Evolutionary conservation across 2,888 invertebrate genomes (phyloP), one percentile per base, ranked within the genome.

Genomic region (Stenoptilia bipunctidactyla): DNA sequence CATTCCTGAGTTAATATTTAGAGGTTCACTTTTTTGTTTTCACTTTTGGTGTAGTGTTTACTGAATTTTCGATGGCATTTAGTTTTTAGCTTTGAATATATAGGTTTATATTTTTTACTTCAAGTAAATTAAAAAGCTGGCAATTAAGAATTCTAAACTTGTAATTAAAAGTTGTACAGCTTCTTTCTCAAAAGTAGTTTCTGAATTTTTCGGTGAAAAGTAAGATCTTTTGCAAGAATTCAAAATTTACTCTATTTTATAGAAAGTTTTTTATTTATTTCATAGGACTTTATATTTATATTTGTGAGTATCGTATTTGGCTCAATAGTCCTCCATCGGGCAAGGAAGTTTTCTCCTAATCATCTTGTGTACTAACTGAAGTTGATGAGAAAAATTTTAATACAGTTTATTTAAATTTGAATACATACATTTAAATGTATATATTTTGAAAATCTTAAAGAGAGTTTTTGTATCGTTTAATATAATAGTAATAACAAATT

Each of bases 401-500:
- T 8, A 55, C 46, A 50, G 52, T 63, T 68, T 66, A 64, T 63
- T 66, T 60, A 50, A 55, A 59, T 58, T 60, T 56, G 60, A 60
- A 54, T 58, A 61, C n/a, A n/a, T n/a, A n/a, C 58, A 53, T 56
- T 55, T 55, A 52, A 50, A 53, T 65, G 61, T 61, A 64, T 65
- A 44, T 43, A 51, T 50, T 51, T 61, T 60, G 56, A 64, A 56
- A 49, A 49, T 50, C 50, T 50, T 53, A 45, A 48, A 48, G 40
- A 46, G 47, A 48, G 50, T 61, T 66, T 70, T 72, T 71, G 62
- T 73, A 73, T 66, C 53, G 57, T 60, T 57, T 39, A 41, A 35
- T 8, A 43, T 37, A 37, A 59, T 66, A 66, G 61, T 51, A 53
- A 61, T 74, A 76, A 77, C 71, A 76, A 77, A 76, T 77, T 62